Conservation (phyloP, 2,888 invertebrate genomes). For the Caenorhabditis doughertyi region DNA sequence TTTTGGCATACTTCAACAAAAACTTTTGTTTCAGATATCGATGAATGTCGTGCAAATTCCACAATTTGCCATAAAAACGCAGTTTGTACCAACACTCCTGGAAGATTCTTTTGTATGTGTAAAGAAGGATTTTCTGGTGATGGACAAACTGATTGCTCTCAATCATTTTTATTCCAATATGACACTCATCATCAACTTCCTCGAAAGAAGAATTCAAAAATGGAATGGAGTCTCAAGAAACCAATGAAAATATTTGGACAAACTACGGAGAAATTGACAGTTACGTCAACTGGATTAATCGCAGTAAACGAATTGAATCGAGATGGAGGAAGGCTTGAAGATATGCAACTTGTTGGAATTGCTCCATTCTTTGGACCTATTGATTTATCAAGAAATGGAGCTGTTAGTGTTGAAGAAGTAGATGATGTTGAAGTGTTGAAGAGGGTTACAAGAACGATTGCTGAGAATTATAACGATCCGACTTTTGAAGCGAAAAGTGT, state of each 20-base stretch:
- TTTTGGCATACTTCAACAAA: background rate
- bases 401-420: constrained; percentile 73
- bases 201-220: constrained; percentile 72
- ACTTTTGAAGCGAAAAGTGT: constrained; percentile 77
- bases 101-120: constrained; percentile 82
- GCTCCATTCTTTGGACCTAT: constrained; percentile 81
- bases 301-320: constrained; percentile 71
- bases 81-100: constrained; percentile 81
- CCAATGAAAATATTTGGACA: constrained; percentile 80
- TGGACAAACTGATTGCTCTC: constrained; percentile 77
- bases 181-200: constrained; percentile 77
- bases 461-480: constrained; percentile 69
- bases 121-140: constrained; percentile 80
- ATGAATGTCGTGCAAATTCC: constrained; percentile 76
- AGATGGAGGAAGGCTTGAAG: constrained; percentile 72
- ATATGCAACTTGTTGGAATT: constrained; percentile 76
- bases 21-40: constrained; percentile 70
- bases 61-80: constrained; percentile 79
- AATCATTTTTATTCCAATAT: constrained; percentile 76
- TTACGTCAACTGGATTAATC: constrained; percentile 79
- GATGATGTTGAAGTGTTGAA: constrained; percentile 61
- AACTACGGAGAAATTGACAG: constrained; percentile 73
- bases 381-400: constrained; percentile 75
- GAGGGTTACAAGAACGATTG: constrained; percentile 67
- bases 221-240: constrained; percentile 74